Base-by-base conservation (phyloP, 2,113 vertebrate genomes). In the Cololabis saira region DNA sequence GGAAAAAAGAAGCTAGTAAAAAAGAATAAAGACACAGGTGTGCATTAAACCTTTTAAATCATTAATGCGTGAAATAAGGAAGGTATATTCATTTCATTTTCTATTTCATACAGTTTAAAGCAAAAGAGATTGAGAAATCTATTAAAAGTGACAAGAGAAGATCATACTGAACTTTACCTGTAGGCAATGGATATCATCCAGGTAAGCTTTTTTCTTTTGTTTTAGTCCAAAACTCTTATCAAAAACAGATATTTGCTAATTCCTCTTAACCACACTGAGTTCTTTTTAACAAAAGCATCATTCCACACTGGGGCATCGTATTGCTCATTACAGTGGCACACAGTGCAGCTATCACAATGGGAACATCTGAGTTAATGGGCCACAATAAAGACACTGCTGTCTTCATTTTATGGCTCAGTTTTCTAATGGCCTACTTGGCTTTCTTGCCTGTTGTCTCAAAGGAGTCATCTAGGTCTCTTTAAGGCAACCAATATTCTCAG, bases 351-450 rank as follows among this genome's bases (percentile, higher is more conserved):
- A 77, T 85, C 85, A 68, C 83, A n/a, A 63, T 82, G 88, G 86
- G 86, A 90, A 81, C 82, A 82, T 88, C 81, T 18, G 50, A 88
- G 84, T 84, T 91, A 91, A 91, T 91, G 90, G 86, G 80, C 88
- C 88, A 89, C 86, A 86, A 89, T 90, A 90, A 91, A 87, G 88
- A 90, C 86, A 90, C 87, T 82, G 85, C 74, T 84, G 83, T 90
- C 82, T 91, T 88, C 87, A 82, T 91, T 90, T 91, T 89, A 89
- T 91, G 86, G 87, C 88, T 87, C 80, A 66, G 76, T 83, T 89
- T 91, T 90, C 88, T 88, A 91, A 91, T 90, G 90, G 88, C 88
- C 87, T 89, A 88, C 84, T 90, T 90, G 90, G 90, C 84, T 88
- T 80, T 74, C 79, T 86, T 86, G 84, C 77, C 70, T 72, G 69